Evolutionary conservation across 2,113 vertebrate genomes (phyloP).

Genomic region (Macroglossus sobrinus): DNA sequence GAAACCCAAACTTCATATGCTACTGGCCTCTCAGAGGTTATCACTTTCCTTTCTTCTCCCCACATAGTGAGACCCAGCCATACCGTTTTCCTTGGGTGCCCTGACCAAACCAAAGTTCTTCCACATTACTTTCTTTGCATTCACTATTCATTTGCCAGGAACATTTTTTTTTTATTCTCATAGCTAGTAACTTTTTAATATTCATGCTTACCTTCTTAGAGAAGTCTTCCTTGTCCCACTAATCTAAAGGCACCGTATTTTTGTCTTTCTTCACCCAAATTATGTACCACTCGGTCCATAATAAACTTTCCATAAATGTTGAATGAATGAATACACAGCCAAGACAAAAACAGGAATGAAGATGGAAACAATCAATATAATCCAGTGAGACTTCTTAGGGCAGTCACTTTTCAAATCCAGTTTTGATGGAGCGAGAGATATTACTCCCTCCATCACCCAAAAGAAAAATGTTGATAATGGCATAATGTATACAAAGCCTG

Average conservation of each 20-base stretch:
- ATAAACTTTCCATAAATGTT: not conserved
- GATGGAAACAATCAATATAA: not conserved
- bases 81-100: not conserved
- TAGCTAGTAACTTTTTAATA: not conserved
- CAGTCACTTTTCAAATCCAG: not conserved
- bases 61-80: not conserved
- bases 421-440: not conserved
- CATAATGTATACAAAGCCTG: not conserved
- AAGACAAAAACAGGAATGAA: not conserved
- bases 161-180: not conserved
- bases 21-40: not conserved
- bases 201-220: not conserved
- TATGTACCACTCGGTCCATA: not conserved
- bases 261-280: not conserved
- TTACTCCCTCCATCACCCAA: accelerated
- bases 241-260: not conserved
- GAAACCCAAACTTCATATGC: not conserved
- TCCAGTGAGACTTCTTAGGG: not conserved
- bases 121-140: not conserved
- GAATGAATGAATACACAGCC: not conserved
- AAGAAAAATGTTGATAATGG: not conserved
- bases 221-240: not conserved
- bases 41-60: not conserved
- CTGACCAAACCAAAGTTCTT: not conserved
- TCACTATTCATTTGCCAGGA: not conserved